phyloP scores from a whole-genome alignment of 1,140 invertebrate genomes.

The Pseudomyrmex flavicornis region DNA sequence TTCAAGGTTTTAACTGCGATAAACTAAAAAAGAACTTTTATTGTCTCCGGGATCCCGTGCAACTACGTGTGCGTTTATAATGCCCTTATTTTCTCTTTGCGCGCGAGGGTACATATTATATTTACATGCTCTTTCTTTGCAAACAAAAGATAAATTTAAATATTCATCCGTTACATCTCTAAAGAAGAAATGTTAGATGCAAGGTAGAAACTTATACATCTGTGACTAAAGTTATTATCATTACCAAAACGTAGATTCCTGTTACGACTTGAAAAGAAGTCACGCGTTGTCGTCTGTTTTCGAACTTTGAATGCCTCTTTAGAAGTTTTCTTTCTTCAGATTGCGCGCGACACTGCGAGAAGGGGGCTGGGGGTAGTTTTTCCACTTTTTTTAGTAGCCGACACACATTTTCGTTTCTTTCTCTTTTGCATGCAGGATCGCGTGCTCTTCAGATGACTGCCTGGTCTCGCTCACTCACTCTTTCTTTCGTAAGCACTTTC shows the following conservation, averaged over 20 bases:
- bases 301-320: slow-evolving; percentile 47
- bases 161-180: not conserved
- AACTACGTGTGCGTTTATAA: too few relatives aligned
- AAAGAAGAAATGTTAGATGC: not conserved
- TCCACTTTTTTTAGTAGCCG: slow-evolving; percentile 6
- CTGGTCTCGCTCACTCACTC: slow-evolving; percentile 62
- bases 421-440: not conserved
- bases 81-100: not conserved
- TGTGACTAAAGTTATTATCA: slow-evolving; percentile 29
- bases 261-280: slow-evolving; percentile 41
- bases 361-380: too few relatives aligned
- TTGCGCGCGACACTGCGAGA: not conserved
- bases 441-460: slow-evolving; percentile 11
- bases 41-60: not conserved
- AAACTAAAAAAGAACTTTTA: slow-evolving; percentile 11
- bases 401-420: slow-evolving; percentile 17
- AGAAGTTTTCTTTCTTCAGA: slow-evolving; percentile 4
- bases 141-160: not conserved
- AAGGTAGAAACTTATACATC: not conserved
- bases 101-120: too few relatives aligned
- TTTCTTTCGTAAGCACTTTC: slow-evolving; percentile 74
- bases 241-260: slow-evolving; percentile 31
- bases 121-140: not conserved
- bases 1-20: slow-evolving; percentile 25
- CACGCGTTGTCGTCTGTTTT: slow-evolving; percentile 43